These are phyloP conservation scores for Hypocryptadius cinnamomeus DNA, from an alignment of 2,113 vertebrate genomes.

Conservation along the genomic window DNA sequence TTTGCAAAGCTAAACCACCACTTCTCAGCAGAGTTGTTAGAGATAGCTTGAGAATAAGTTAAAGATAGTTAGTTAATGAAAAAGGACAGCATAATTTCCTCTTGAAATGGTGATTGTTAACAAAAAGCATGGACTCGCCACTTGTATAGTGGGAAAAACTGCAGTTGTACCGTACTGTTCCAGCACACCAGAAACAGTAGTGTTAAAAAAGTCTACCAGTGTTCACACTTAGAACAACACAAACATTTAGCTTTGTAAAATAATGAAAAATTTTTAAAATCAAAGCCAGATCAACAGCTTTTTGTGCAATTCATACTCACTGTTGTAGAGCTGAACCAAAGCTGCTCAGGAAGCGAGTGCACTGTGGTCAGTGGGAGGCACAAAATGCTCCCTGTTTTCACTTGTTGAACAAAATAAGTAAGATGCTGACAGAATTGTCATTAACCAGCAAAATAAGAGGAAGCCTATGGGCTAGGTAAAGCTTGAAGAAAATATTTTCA, in stretches of 20 bases:
- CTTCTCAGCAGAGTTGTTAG: background rate
- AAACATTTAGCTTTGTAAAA: background rate
- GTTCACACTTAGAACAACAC: fast-evolving
- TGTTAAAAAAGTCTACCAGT: background rate
- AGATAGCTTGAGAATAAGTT: background rate
- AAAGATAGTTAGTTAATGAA: background rate
- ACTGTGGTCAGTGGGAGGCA: background rate
- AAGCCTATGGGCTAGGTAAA: background rate
- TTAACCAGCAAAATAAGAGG: background rate
- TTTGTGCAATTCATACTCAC: background rate
- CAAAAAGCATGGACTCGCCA: background rate
- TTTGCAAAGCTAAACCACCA: background rate
- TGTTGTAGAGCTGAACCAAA: background rate
- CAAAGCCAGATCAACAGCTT: background rate
- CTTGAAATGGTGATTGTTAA: background rate
- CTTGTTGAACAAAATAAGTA: background rate
- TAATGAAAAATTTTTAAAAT: background rate
- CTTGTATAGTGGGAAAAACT: background rate
- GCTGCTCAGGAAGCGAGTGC: background rate
- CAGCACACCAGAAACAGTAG: background rate
- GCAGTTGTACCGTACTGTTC: background rate
- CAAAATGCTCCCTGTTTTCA: background rate
- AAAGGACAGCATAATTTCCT: background rate
- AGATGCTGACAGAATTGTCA: background rate
- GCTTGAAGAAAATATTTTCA: background rate